A percentile compares a stretch with the other conserved stretches of the same genome.
Conservation (phyloP, 2,797 vertebrate species). For the Bradypodion pumilum region DNA sequence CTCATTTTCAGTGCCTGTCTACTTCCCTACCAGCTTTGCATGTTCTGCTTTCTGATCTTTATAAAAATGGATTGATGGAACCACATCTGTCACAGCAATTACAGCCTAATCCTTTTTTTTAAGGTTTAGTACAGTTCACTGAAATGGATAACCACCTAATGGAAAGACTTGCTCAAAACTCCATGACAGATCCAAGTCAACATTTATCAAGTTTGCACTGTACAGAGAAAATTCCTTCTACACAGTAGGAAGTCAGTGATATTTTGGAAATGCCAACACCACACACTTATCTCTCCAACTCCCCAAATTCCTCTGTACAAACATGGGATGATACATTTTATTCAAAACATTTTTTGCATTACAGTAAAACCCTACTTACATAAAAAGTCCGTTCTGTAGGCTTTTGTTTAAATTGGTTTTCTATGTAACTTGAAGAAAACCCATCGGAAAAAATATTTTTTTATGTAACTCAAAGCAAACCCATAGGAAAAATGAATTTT, state of each 20-base stretch:
- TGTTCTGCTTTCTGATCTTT: slow-evolving; percentile 46
- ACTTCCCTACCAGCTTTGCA: slow-evolving; percentile 19
- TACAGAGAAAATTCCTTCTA: neutral
- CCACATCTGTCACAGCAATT: slow-evolving; percentile 49
- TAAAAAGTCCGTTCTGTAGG: no score
- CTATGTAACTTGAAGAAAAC: no score
- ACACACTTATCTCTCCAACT: slow-evolving; percentile 10
- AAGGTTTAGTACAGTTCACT: slow-evolving; percentile 24
- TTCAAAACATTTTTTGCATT: neutral
- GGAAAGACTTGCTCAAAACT: slow-evolving; percentile 22
- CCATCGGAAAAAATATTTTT: no score
- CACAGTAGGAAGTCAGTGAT: slow-evolving; percentile 4
- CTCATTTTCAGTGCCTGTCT: slow-evolving; percentile 16
- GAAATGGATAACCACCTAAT: slow-evolving; percentile 42
- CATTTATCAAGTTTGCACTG: slow-evolving; percentile 25
- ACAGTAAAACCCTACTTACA: no score
- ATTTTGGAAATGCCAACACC: neutral
- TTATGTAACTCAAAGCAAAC: no score
- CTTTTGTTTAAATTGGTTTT: no score
- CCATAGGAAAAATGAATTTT: no score
- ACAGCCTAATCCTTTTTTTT: slow-evolving; percentile 36
- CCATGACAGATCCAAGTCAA: neutral
- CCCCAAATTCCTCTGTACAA: neutral
- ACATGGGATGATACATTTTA: neutral
- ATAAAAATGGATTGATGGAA: slow-evolving; percentile 51